Evolutionary conservation across 2,888 invertebrate genomes (phyloP), one percentile per base, ranked within the genome.

Genomic region (Monoplex corrugatus): DNA sequence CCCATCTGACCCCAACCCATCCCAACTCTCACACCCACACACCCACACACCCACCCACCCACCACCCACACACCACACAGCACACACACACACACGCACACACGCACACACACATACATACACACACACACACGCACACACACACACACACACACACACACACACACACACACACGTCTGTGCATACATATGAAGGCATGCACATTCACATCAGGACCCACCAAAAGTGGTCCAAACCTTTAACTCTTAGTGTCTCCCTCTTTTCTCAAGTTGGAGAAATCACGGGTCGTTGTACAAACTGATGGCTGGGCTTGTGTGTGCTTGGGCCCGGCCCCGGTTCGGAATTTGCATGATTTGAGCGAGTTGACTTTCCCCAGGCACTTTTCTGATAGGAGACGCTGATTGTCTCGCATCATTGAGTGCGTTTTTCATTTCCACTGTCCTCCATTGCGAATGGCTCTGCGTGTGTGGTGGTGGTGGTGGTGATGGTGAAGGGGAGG

Each of bases 331-430:
- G 50, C 50, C 50, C 8, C 50, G 19, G 8, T 50, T 50, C 50
- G 23, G 80, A 80, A 80, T 80, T 28, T 38, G 80, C 80, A 28
- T 43, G 80, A n/a, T 5, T 83, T 83, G 13, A 75, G 32, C 43
- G 84, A 35, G 35, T 44, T 84, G 50, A n/a, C 35, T 50, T 84
- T n/a, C 84, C 84, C 35, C 19, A 38, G 84, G 57, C 80, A 1
- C 23, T 43, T 35, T 1, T 50, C 57, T 43, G 84, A 84, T 84
- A 32, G 50, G 50, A 84, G 84, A 84, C 84, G 35, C 50, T 8
- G 84, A 84, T 84, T 84, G 45, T 57, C 45, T 45, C 84, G 84
- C 84, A 32, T 84, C 16, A 84, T 45, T 84, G 84, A 84, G 23
- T 43, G 40, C 40, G 28, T 80, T 80, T 80, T 80, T 43, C 78